Evolutionary conservation across 2,888 invertebrate species (phyloP).

Genomic region (Brachypalpus laphriformis): DNA sequence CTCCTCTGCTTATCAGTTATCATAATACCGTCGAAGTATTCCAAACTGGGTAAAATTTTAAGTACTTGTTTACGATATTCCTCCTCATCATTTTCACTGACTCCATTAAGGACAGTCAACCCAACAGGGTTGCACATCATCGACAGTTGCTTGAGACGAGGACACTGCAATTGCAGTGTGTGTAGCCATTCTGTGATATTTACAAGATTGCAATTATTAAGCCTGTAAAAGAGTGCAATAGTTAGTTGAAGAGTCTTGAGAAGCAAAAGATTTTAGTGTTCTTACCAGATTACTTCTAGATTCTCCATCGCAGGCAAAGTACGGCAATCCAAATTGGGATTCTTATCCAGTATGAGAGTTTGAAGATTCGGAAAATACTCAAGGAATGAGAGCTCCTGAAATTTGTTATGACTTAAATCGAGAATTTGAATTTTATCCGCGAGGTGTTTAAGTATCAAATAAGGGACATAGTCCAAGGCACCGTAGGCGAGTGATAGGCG

Average conservation of each 20-base stretch:
- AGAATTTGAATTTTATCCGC: slow-evolving; percentile 85
- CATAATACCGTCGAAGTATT: slow-evolving; percentile 75
- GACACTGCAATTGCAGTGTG: slow-evolving; percentile 87
- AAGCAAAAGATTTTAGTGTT: not conserved
- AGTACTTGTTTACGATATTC: slow-evolving; percentile 75
- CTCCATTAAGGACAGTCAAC: slow-evolving; percentile 88
- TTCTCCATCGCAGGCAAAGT: slow-evolving; percentile 87
- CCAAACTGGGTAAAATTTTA: slow-evolving; percentile 74
- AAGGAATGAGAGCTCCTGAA: slow-evolving; percentile 89
- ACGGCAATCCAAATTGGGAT: slow-evolving; percentile 87
- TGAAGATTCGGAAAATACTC: slow-evolving; percentile 87
- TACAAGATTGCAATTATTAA: slow-evolving; percentile 86
- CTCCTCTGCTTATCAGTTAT: slow-evolving; percentile 47
- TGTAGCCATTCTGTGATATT: slow-evolving; percentile 88
- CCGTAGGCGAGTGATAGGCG: slow-evolving; percentile 86
- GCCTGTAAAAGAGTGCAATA: slow-evolving; percentile 80
- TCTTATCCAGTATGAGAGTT: slow-evolving; percentile 91
- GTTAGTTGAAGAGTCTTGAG: not conserved
- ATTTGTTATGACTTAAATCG: slow-evolving; percentile 88
- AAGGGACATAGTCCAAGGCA: slow-evolving; percentile 85
- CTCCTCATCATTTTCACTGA: slow-evolving; percentile 82
- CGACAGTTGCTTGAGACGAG: slow-evolving; percentile 89
- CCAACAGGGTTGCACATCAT: slow-evolving; percentile 89
- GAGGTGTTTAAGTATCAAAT: slow-evolving; percentile 85
- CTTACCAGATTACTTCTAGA: slow-evolving; percentile 88